Base-by-base conservation (phyloP, 64 coral and sea anemone species). In the Stichodactyla helianthus region DNA sequence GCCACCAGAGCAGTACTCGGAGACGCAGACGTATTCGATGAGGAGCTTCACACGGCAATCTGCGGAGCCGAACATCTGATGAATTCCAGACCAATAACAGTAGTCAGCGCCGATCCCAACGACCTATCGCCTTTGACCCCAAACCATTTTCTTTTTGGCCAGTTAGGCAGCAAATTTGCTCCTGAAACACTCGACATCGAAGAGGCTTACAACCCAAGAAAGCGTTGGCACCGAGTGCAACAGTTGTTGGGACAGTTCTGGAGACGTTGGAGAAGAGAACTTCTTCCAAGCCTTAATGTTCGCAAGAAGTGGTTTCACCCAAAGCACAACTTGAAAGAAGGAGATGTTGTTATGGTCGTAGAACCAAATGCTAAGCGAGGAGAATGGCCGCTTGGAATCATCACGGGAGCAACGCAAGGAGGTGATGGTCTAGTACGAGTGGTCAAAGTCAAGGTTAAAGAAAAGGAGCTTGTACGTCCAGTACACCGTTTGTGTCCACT, bases 1-100 rank as follows among this genome's bases (percentile, higher is more conserved):
- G 82, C 83, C 15, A 81, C 89, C 52, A 65, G 78, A 59, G 77
- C 83, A 54, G 84, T 82, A 31, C 71, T 91, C 8, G 88, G 86
- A 27, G 86, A 91, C 27, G 85, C 70, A 19, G 70, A 80, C 20
- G 50, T 83, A 10, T 63, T 16, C 10, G 62, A 89, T 51, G 79
- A 89, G 62, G 88, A 89, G 51, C 62, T 89, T 18, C 59, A 83
- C 19, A 71, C 58, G 22, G 88, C 88, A 23, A 83, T 89, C 4
- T 83, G 79, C 61, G 88, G 88, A 31, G 79, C 80, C 5, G 88
- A 89, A 68, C 19, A 22, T 7, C 63, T 89, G 35, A 17, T 89
- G 79, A 89, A 89, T 83, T 83, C 88, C 19, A 23, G 59, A 83
- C 88, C 81, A 84, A 74, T 84, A 70, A 89, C 88, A 11, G 82